These are phyloP conservation scores for Euzophera pinguis DNA, from an alignment of 2,888 invertebrate species.

Conservation along the genomic window DNA sequence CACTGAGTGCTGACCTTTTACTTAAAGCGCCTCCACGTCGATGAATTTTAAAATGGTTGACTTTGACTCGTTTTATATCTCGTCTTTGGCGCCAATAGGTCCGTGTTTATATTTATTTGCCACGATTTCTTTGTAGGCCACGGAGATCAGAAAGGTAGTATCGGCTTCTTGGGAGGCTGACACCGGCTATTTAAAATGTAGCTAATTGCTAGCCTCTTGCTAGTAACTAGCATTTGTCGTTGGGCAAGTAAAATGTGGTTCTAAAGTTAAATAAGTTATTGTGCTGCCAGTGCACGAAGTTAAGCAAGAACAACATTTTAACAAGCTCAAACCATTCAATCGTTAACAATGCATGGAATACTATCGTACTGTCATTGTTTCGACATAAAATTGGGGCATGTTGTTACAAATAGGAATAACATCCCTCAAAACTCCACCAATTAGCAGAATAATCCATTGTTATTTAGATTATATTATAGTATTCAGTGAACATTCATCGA, in stretches of 20 bases:
- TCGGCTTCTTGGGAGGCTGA: conserved; percentile 39
- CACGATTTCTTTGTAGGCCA: conserved; percentile 24
- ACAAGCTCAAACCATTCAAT: conserved; percentile 11
- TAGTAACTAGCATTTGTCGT: conserved; percentile 21
- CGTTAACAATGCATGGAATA: conserved; percentile 14
- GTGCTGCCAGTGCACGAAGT: conserved; percentile 19
- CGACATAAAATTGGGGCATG: not conserved
- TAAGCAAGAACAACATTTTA: conserved; percentile 23
- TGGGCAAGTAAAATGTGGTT: conserved; percentile 14
- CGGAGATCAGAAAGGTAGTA: conserved; percentile 21
- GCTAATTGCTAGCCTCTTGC: conserved; percentile 40
- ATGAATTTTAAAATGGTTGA: conserved; percentile 4
- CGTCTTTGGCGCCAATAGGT: conserved; percentile 2
- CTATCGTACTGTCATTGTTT: conserved; percentile 2
- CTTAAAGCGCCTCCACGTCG: not conserved
- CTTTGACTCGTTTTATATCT: conserved; percentile 1
- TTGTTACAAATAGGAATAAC: not conserved
- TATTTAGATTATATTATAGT: too few relatives aligned
- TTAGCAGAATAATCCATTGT: not conserved
- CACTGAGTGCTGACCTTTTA: conserved; percentile 2
- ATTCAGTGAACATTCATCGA: too few relatives aligned
- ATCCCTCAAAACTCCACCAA: not conserved
- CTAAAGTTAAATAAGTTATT: conserved; percentile 32
- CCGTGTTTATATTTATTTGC: conserved; percentile 14
- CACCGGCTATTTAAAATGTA: conserved; percentile 45